Conservation (phyloP, 2,888 invertebrate genomes). For the Helleia helle region DNA sequence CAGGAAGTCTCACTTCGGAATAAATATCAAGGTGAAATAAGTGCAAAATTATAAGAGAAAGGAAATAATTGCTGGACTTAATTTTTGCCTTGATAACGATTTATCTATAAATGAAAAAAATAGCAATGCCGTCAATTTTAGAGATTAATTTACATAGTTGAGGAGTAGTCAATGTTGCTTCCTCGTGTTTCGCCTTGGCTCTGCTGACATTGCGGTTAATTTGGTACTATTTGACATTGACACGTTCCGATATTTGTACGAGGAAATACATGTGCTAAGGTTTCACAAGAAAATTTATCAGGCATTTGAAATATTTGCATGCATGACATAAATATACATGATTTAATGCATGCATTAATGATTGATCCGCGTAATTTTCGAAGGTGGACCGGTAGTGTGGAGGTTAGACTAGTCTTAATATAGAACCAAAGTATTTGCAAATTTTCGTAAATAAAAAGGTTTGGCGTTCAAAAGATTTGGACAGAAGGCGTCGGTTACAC, state of each 20-base stretch:
- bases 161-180: constrained; percentile 25
- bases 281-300: neutral
- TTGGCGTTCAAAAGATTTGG: too few species aligned
- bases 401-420: too few species aligned
- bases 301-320: neutral
- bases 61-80: constrained; percentile 13
- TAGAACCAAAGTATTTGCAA: too few species aligned
- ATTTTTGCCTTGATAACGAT: constrained; percentile 10
- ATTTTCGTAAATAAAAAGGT: too few species aligned
- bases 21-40: constrained; percentile 62
- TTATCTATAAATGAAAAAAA: constrained; percentile 8
- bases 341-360: neutral
- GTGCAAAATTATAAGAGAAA: constrained; percentile 30
- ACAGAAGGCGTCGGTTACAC: too few species aligned
- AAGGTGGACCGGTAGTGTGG: neutral
- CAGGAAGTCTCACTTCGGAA: constrained; percentile 51
- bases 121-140: neutral
- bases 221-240: constrained; percentile 60
- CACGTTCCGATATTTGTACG: constrained; percentile 55
- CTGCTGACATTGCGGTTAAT: constrained; percentile 58
- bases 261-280: constrained; percentile 40
- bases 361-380: neutral
- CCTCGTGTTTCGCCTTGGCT: constrained; percentile 51
- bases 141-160: constrained; percentile 9
- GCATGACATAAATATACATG: neutral